Evolutionary conservation across 92 coral and sea anemone species (phyloP).

Genomic region (Epizoanthus scotinus): DNA sequence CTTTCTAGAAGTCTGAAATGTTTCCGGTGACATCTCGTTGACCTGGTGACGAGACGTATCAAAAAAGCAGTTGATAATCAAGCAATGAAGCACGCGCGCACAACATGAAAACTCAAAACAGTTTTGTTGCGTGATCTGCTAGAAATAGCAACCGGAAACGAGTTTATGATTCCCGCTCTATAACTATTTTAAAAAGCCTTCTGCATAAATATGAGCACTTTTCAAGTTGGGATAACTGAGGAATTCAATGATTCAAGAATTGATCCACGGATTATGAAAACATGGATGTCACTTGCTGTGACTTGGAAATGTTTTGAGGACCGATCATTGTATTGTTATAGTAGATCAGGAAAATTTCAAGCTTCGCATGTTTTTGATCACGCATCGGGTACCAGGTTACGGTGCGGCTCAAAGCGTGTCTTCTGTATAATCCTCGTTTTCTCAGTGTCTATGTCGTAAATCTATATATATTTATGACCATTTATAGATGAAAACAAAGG

Average conservation of each 20-base stretch:
- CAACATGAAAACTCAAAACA: no score
- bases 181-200: neutral
- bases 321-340: no score
- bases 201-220: neutral
- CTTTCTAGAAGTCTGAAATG: conserved; percentile 1
- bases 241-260: neutral
- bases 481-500: no score
- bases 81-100: neutral
- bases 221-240: neutral
- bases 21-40: conserved; percentile 21
- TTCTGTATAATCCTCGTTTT: no score
- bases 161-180: neutral
- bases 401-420: no score
- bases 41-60: conserved; percentile 22
- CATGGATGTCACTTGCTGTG: no score
- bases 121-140: neutral
- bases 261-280: neutral
- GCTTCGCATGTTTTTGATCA: no score
- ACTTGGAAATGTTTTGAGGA: no score
- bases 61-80: neutral
- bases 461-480: no score
- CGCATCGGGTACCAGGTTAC: no score
- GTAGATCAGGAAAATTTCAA: no score
- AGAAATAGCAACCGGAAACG: neutral
- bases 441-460: no score